Percentiles rank a stretch among this genome's conserved stretches.
phyloP scores from a whole-genome alignment of 1,140 invertebrate species.

The Araneus ventricosus region DNA sequence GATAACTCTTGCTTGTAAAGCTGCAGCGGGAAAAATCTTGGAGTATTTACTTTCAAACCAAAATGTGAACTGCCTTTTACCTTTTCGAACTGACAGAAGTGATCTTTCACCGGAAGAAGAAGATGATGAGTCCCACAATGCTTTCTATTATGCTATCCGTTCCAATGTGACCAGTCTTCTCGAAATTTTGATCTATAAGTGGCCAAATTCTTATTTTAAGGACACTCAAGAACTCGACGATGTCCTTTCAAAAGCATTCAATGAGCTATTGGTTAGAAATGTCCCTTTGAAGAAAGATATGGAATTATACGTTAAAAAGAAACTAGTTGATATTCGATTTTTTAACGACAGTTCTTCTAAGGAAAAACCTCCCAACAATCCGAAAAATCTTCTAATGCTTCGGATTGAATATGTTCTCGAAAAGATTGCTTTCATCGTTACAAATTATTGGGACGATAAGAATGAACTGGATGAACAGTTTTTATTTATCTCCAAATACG shows the following conservation, averaged over 20 bases:
- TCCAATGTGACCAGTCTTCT: constrained; percentile 32
- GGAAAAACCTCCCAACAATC: neutral
- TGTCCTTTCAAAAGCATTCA: neutral
- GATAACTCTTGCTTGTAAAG: too few species aligned
- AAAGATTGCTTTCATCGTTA: neutral
- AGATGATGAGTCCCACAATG: neutral
- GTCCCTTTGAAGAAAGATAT: neutral
- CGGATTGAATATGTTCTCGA: constrained; percentile 18
- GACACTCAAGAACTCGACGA: neutral
- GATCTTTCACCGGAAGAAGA: too few species aligned
- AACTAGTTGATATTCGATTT: neutral
- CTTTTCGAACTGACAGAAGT: too few species aligned
- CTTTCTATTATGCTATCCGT: constrained; percentile 58
- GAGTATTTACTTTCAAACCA: too few species aligned
- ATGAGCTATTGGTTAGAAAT: neutral
- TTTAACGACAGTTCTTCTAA: neutral
- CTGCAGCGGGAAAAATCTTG: too few species aligned
- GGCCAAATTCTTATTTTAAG: constrained; percentile 42
- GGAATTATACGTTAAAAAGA: neutral
- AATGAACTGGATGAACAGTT: constrained; percentile 11
- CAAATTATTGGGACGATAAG: neutral
- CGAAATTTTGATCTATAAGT: constrained; percentile 33
- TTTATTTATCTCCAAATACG: neutral
- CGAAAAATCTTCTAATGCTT: neutral
- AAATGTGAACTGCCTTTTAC: too few species aligned